These are phyloP conservation scores for Anableps anableps DNA, from an alignment of 2,797 vertebrate genomes.

Conservation along the genomic window DNA sequence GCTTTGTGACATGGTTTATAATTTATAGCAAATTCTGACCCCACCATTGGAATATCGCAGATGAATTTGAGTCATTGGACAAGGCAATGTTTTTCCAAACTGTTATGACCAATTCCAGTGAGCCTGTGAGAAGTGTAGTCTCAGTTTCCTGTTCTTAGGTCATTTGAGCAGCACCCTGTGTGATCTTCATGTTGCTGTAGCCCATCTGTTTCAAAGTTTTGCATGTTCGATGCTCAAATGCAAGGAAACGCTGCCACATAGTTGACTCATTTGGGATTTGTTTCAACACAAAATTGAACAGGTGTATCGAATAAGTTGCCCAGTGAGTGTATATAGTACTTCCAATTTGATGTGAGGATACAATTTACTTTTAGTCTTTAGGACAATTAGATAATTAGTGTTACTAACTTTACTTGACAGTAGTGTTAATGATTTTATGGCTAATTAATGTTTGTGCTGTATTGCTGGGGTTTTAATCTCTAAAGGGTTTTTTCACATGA, in stretches of 20 bases:
- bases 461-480: neutral
- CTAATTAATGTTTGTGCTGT: neutral
- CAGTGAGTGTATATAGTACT: neutral
- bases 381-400: neutral
- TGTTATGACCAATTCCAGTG: neutral
- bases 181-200: too few species aligned
- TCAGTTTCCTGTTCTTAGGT: too few species aligned
- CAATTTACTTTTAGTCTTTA: neutral
- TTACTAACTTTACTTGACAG: neutral
- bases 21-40: too few species aligned
- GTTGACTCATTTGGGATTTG: neutral
- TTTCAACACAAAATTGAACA: neutral
- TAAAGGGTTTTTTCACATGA: neutral
- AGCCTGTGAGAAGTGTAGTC: neutral
- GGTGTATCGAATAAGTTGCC: neutral
- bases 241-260: neutral
- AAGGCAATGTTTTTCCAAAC: too few species aligned
- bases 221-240: neutral
- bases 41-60: too few species aligned
- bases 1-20: neutral
- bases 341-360: neutral
- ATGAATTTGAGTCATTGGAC: too few species aligned
- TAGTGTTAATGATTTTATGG: neutral
- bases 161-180: neutral
- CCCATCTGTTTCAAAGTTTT: neutral